phyloP scores from a whole-genome alignment of 2,888 invertebrate species.

The Agrypnus murinus region DNA sequence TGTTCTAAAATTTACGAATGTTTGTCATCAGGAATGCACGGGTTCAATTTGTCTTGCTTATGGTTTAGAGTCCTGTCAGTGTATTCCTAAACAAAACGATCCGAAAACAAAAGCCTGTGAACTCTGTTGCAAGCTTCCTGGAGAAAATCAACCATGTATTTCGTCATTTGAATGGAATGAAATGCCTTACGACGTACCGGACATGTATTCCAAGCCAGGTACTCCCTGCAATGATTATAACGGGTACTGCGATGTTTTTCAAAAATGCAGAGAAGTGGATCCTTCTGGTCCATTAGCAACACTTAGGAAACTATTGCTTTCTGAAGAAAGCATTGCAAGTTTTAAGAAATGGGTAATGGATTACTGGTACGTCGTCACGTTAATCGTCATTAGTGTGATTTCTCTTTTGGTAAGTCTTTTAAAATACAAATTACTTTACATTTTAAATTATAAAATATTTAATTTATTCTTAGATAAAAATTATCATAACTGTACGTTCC shows the following conservation, averaged over 20 bases:
- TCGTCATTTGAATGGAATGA: constrained; percentile 95
- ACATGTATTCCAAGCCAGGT: constrained; percentile 94
- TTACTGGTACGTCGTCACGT: constrained; percentile 93
- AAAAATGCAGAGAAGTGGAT: constrained; percentile 92
- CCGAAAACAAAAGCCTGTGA: constrained; percentile 92
- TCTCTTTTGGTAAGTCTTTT: constrained; percentile 84
- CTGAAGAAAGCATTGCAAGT: constrained; percentile 92
- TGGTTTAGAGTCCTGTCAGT: constrained; percentile 96
- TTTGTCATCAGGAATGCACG: constrained; percentile 85
- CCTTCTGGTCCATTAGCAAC: constrained; percentile 95
- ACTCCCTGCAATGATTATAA: constrained; percentile 96
- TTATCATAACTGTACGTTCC: constrained; percentile 45
- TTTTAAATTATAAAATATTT: constrained; percentile 20
- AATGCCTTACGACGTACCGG: constrained; percentile 91
- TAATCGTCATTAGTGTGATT: constrained; percentile 83
- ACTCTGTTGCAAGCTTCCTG: constrained; percentile 92
- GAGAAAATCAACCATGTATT: constrained; percentile 86
- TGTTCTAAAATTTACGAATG: too few species aligned
- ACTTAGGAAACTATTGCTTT: constrained; percentile 87
- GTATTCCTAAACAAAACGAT: constrained; percentile 83
- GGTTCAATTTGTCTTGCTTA: constrained; percentile 98
- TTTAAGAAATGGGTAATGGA: constrained; percentile 90
- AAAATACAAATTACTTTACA: neutral
- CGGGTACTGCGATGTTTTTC: constrained; percentile 85
- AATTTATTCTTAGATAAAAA: constrained; percentile 52